These are phyloP conservation scores for Tachina grossa DNA, from an alignment of 2,888 invertebrate genomes.

Conservation along the genomic window DNA sequence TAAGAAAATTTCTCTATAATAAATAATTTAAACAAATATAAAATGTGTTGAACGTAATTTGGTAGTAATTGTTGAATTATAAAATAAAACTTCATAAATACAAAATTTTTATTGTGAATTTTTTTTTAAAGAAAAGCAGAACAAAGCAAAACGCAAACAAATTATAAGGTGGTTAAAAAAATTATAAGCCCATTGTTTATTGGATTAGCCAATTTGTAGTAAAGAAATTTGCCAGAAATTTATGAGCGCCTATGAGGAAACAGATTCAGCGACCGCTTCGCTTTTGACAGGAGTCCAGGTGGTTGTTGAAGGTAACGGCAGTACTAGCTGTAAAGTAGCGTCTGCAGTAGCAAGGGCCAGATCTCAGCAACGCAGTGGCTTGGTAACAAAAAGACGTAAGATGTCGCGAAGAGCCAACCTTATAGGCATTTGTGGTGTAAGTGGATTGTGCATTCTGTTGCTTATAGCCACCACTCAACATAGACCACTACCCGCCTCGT, in stretches of 20 bases:
- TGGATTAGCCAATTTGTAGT: conserved; percentile 41
- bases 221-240: conserved; percentile 37
- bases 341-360: conserved; percentile 74
- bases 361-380: conserved; percentile 77
- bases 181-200: conserved; percentile 33
- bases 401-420: conserved; percentile 83
- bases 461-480: conserved; percentile 83
- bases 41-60: conserved; percentile 1
- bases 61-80: background rate
- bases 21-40: background rate
- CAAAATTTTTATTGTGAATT: conserved; percentile 18
- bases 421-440: conserved; percentile 82
- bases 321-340: conserved; percentile 37
- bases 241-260: conserved; percentile 69
- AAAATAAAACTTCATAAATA: conserved; percentile 4
- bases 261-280: conserved; percentile 75
- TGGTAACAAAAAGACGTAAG: conserved; percentile 78
- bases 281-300: conserved; percentile 75
- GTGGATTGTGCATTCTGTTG: conserved; percentile 82
- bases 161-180: background rate
- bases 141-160: conserved; percentile 22
- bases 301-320: conserved; percentile 56
- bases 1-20: conserved; percentile 3
- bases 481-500: conserved; percentile 79
- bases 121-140: conserved; percentile 16